These are phyloP conservation scores for Beroe ovata DNA, from an alignment of 37 sponge, comb jelly and placozoan species.

Conservation along the genomic window DNA sequence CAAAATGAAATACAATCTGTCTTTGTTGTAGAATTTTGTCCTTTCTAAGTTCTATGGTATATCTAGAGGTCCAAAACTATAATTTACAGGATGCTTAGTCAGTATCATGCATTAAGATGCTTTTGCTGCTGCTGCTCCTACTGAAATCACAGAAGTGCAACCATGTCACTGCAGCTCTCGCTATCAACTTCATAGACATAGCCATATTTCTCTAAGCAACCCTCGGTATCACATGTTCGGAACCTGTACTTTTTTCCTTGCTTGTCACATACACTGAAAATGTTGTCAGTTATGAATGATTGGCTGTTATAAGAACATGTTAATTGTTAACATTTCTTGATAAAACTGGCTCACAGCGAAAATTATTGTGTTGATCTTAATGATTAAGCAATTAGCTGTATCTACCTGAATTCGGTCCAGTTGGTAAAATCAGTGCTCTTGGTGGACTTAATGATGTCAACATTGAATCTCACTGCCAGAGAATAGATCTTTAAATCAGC, in stretches of 20 bases:
- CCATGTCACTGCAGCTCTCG: not conserved
- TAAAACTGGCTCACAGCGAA: not conserved
- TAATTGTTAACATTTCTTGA: not conserved
- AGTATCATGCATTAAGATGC: no score
- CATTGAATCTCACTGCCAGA: constrained; percentile 21
- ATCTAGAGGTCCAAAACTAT: no score
- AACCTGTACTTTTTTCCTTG: constrained; percentile 38
- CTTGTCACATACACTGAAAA: constrained; percentile 42
- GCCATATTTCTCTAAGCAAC: constrained; percentile 13
- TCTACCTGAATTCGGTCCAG: constrained; percentile 36
- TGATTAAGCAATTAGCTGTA: not conserved
- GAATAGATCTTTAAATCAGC: constrained; percentile 3
- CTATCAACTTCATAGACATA: constrained; percentile 59
- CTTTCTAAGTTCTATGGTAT: no score
- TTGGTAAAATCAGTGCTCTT: not conserved
- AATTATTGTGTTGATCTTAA: no score
- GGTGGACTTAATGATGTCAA: not conserved
- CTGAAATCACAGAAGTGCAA: not conserved
- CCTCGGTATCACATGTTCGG: constrained; percentile 43
- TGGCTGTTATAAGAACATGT: not conserved
- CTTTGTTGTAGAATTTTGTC: no score
- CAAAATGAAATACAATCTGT: no score
- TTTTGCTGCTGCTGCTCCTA: no score
- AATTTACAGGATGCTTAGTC: no score
- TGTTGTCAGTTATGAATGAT: not conserved